These are phyloP conservation scores for Lithophane leautieri DNA, from an alignment of 2,888 invertebrate species.

Conservation along the genomic window DNA sequence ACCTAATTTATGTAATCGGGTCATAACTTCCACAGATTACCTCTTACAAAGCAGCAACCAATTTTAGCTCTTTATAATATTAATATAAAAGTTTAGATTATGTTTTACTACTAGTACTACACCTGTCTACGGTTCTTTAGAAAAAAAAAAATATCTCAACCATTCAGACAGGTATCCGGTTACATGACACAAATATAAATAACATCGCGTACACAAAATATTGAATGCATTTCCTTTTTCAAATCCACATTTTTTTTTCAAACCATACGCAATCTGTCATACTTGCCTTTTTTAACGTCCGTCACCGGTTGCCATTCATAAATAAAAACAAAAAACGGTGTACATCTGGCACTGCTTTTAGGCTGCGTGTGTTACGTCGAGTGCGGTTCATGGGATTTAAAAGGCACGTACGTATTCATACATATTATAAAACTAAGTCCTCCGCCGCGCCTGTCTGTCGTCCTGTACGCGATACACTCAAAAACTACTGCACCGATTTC, in stretches of 20 bases:
- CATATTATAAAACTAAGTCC: too few relatives aligned
- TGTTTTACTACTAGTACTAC: not conserved
- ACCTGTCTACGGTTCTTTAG: not conserved
- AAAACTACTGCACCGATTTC: too few relatives aligned
- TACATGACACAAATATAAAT: not conserved
- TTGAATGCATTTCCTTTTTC: constrained; percentile 21
- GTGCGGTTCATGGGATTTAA: constrained; percentile 12
- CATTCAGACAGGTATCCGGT: not conserved
- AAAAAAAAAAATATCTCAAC: not conserved
- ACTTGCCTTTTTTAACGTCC: constrained; percentile 11
- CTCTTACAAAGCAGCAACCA: too few relatives aligned
- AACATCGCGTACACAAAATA: not conserved
- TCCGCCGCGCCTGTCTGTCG: too few relatives aligned
- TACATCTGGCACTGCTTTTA: constrained; percentile 32
- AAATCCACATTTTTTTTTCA: not conserved
- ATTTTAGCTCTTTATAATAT: too few relatives aligned
- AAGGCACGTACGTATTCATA: not conserved
- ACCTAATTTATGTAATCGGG: too few relatives aligned
- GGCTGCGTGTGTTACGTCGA: not conserved
- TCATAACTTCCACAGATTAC: too few relatives aligned
- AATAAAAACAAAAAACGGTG: constrained; percentile 45
- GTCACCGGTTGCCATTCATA: constrained; percentile 10
- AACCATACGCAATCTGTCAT: not conserved
- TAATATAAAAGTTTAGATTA: too few relatives aligned
- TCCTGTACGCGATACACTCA: too few relatives aligned